Base-by-base conservation (phyloP, 2,113 vertebrate genomes). In the Enhydra lutris region DNA sequence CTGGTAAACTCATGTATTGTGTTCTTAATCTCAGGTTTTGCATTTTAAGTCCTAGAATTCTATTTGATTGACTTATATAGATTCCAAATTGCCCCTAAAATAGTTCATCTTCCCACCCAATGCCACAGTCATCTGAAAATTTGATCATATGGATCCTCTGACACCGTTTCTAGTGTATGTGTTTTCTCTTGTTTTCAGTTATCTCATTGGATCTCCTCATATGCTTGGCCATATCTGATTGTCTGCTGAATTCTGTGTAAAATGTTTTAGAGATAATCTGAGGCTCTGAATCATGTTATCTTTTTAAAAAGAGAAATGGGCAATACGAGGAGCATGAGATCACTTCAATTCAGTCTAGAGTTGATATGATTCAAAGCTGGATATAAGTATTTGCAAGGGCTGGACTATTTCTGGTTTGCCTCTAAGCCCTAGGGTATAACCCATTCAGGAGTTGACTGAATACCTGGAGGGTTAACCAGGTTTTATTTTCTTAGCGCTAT, bases 31-130 rank as follows among this genome's bases (percentile, higher is more conserved):
- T 84, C 26, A 67, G 39, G 5, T 89, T 59, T 4, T 93, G 4
- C 57, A 85, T 50, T 97, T 93, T 67, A 90, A 94, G 31, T 81
- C 81, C 11, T 23, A 87, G 24, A 74, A 95, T 76, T 86, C 29
- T 47, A 78, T 42, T 57, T 63, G 50, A 36, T 89, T 76, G 14
- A 67, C 47, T 86, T 29, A 71, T 52, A 59, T 20, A 76, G 21
- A 39, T 39, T 50, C 65, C n/a, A 90, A 47, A 20, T 86, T 12
- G 29, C 8, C 42, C 52, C 9, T 82, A 69, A 67, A 95, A 82
- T 82, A 74, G 13, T 90, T 65, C 34, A 57, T 82, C 29, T 90
- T 76, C 26, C 73, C 26, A 95, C 20, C 13, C 7, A 78, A 45
- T 80, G 7, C 4, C 24, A 59, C 18, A 61, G 52, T 5, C 36